Base-by-base conservation (phyloP, 1,140 invertebrate species). In the Ceratosolen fusciceps region DNA sequence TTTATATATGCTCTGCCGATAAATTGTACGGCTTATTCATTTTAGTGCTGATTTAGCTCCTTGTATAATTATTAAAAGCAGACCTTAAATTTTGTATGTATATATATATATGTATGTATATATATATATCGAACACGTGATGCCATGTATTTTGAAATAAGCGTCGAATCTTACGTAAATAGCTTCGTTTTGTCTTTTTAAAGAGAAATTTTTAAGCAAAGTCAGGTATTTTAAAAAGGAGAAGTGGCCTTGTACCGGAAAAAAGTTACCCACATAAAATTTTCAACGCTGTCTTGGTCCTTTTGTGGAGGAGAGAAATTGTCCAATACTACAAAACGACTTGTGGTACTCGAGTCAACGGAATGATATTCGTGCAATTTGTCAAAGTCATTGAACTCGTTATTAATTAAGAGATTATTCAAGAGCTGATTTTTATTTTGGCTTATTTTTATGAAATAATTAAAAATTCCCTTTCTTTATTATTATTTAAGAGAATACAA, bases 181-280 rank as follows among this genome's bases (percentile, higher is more conserved):
- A 58, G 47, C 26, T 75, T 39, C 37, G 16, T 29, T 21, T 52
- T 56, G 68, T 49, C 58, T 12, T 21, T 34, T 43, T 29, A 68
- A 77, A 71, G 37, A 62, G 52, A 77, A n/a, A 77, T 77, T 70
- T 71, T 29, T 14, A 71, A 60, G 29, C 37, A 65, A 49, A 65
- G 26, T 47, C 49, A 29, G 73, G 24, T 29, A 29, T 52, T 75
- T n/a, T 43, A 54, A 71, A 75, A 75, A 62, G 10, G 37, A 73
- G 52, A 2, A 54, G 39, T 24, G 12, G 58, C 12, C 37, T 9
- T 14, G 31, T 34, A 39, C 37, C 37, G n/a, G 73, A 37, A 77
- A n/a, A 77, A 70, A 56, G 29, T 56, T 77, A 19, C n/a, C 49
- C 47, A 54, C 74, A 77, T 77, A 70, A 77, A 77, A 68, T 77